Conservation (phyloP, 2,888 invertebrate genomes). For the Eupelmus urozonus region DNA sequence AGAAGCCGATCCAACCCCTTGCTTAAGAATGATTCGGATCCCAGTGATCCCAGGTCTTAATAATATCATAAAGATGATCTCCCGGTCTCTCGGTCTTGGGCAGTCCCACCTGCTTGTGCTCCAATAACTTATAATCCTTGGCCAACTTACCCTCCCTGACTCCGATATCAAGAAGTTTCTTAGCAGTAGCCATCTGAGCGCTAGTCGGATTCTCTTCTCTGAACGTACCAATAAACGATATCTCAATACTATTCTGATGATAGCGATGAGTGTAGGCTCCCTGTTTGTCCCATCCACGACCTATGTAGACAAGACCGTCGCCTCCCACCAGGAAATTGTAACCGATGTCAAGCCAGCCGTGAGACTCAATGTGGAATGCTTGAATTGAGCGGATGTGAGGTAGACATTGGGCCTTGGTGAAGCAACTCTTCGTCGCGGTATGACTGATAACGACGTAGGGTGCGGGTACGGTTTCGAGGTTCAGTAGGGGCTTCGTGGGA, state of each 20-base stretch:
- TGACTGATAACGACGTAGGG: conserved; percentile 72
- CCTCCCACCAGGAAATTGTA: conserved; percentile 90
- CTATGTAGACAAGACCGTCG: conserved; percentile 86
- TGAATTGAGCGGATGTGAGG: conserved; percentile 67
- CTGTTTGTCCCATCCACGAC: conserved; percentile 85
- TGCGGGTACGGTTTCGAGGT: conserved; percentile 48
- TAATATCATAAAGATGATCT: conserved; percentile 46
- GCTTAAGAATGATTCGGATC: conserved; percentile 31
- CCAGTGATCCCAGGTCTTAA: conserved; percentile 53
- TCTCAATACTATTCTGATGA: conserved; percentile 83
- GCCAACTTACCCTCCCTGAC: conserved; percentile 82
- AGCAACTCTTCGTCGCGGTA: conserved; percentile 72
- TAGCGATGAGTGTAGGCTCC: conserved; percentile 86
- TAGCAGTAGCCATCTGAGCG: conserved; percentile 79
- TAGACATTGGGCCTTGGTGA: conserved; percentile 65
- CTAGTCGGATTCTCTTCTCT: conserved; percentile 74
- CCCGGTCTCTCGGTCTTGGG: conserved; percentile 78
- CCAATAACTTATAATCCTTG: conserved; percentile 83
- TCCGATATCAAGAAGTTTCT: conserved; percentile 82
- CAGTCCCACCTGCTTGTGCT: conserved; percentile 83
- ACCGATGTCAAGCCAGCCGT: conserved; percentile 83
- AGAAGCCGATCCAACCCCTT: too few relatives aligned
- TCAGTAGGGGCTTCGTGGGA: conserved; percentile 64
- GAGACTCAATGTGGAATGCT: conserved; percentile 82
- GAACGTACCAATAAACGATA: conserved; percentile 87